Percentiles rank a stretch among this genome's conserved stretches.
phyloP scores from a whole-genome alignment of 2,888 invertebrate genomes.

The Horisme vitalbata region DNA sequence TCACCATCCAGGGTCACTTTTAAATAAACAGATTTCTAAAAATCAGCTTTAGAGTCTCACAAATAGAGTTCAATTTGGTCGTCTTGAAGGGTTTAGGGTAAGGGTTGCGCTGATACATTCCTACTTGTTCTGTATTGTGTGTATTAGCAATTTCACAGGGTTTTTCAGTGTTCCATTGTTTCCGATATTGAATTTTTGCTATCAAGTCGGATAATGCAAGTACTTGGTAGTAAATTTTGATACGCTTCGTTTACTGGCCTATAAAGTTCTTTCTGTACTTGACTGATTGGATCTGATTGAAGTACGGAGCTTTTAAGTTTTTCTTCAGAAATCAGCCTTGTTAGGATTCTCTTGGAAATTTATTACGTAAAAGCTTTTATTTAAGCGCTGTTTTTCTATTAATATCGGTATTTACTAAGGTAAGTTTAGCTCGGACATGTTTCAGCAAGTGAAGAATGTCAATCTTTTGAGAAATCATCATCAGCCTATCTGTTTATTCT shows the following conservation, averaged over 20 bases:
- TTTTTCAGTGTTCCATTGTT: slow-evolving; percentile 28
- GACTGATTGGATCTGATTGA: slow-evolving; percentile 26
- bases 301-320: slow-evolving; percentile 21
- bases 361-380: too few species aligned
- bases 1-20: slow-evolving; percentile 40
- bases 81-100: slow-evolving; percentile 12
- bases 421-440: too few species aligned
- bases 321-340: not conserved
- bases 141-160: slow-evolving; percentile 45
- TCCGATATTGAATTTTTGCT: slow-evolving; percentile 31
- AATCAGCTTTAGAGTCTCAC: slow-evolving; percentile 17
- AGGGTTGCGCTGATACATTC: slow-evolving; percentile 56
- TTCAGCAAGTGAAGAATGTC: too few species aligned
- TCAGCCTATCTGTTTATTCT: too few species aligned
- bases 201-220: slow-evolving; percentile 8
- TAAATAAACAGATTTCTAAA: slow-evolving; percentile 28
- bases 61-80: slow-evolving; percentile 33
- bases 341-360: too few species aligned
- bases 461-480: too few species aligned
- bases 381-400: too few species aligned
- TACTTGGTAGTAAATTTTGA: slow-evolving; percentile 25
- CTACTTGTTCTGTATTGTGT: slow-evolving; percentile 48
- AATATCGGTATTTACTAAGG: too few species aligned
- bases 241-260: slow-evolving; percentile 24
- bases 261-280: slow-evolving; percentile 18